Percentiles rank a stretch among this genome's conserved stretches.
Conservation (phyloP, 2,113 vertebrate species). For the Colaptes auratus region DNA sequence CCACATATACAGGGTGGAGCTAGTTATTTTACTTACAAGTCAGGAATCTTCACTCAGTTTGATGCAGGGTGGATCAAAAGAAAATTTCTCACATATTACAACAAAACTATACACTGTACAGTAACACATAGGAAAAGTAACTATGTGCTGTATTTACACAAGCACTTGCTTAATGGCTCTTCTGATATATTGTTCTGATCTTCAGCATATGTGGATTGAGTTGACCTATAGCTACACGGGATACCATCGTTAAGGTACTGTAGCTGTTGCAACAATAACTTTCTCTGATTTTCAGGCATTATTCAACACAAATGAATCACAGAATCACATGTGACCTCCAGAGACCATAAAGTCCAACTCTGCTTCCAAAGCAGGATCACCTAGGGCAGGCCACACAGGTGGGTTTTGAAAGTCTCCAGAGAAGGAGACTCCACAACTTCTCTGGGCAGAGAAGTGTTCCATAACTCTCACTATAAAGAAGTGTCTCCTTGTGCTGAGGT, state of each 20-base stretch:
- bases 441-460: too few relatives aligned
- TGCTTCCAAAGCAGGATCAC: too few relatives aligned
- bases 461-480: too few relatives aligned
- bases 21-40: background rate
- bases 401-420: too few relatives aligned
- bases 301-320: background rate
- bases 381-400: too few relatives aligned
- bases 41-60: background rate
- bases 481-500: too few relatives aligned
- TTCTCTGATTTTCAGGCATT: background rate
- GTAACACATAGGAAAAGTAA: background rate
- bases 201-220: background rate
- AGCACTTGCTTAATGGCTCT: background rate
- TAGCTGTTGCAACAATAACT: background rate
- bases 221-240: background rate
- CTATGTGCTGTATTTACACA: background rate
- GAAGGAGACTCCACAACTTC: too few relatives aligned
- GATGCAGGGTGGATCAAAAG: background rate
- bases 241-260: background rate
- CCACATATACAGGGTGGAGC: background rate
- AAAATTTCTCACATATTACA: background rate
- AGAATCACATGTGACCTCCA: too few relatives aligned
- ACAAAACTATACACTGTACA: background rate
- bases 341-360: too few relatives aligned
- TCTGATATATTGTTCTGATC: background rate